Evolutionary conservation across 2,797 vertebrate genomes (phyloP).

Genomic region (Channallabes apus): DNA sequence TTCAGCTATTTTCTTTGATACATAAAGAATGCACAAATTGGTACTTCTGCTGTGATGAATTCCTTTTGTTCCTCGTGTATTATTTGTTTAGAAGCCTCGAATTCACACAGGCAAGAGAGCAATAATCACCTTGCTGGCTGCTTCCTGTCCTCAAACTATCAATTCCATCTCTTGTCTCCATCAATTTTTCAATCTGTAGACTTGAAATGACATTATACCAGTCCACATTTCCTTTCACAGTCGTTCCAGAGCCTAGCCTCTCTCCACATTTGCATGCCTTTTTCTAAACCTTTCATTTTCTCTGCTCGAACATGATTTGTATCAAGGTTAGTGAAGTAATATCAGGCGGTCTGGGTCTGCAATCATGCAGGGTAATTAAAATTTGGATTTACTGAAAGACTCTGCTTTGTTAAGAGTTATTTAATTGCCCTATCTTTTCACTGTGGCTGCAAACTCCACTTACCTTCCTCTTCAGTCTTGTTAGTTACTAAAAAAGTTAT

Average conservation of each 20-base stretch:
- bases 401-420: slow-evolving; percentile 67
- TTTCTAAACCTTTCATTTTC: slow-evolving; percentile 68
- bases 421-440: slow-evolving; percentile 64
- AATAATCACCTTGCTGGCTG: slow-evolving; percentile 72
- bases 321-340: slow-evolving; percentile 69
- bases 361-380: slow-evolving; percentile 72
- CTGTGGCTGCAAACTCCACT: slow-evolving; percentile 57
- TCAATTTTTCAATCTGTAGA: slow-evolving; percentile 67
- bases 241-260: slow-evolving; percentile 16
- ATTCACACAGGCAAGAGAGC: slow-evolving; percentile 69
- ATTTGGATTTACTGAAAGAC: slow-evolving; percentile 62
- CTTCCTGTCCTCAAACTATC: slow-evolving; percentile 75
- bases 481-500: slow-evolving; percentile 22
- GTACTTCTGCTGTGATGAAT: slow-evolving; percentile 67
- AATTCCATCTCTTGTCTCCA: slow-evolving; percentile 68
- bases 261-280: slow-evolving; percentile 25
- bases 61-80: slow-evolving; percentile 59
- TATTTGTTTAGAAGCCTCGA: slow-evolving; percentile 63
- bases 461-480: slow-evolving; percentile 45
- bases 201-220: slow-evolving; percentile 47
- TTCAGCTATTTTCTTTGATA: slow-evolving; percentile 50
- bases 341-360: slow-evolving; percentile 58
- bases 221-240: slow-evolving; percentile 32
- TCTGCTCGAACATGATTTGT: slow-evolving; percentile 65
- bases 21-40: slow-evolving; percentile 63